Base-by-base conservation (phyloP, 2,797 vertebrate species). In the Acanthurus tractus region DNA sequence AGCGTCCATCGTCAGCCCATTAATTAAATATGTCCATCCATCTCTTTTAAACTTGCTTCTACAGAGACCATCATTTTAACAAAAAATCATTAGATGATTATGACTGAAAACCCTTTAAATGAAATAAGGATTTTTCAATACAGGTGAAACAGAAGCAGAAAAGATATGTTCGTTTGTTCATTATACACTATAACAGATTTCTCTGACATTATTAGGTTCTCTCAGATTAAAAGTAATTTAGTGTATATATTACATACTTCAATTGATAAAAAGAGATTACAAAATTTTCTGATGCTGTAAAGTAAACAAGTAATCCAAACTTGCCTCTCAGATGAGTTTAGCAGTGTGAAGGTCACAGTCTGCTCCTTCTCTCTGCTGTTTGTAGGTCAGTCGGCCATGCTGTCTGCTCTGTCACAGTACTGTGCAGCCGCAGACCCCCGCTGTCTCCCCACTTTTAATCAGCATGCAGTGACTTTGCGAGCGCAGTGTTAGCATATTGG, bases 361-460 rank as follows among this genome's bases (percentile, higher is more conserved):
- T 71, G 59, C 83, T 87, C 78, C 76, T 77, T 70, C 74, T 8
- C 71, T 84, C 81, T 54, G 74, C 76, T 69, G 82, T 93, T 93
- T 93, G 88, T 93, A 92, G 91, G 93, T 94, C 88, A 93, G 88
- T 92, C 79, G 89, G 90, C 88, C 90, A 91, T 89, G 63, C 90
- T 89, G 90, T 93, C 92, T 89, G 91, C 86, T 68, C 67, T 40
- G 59, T 84, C 85, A 81, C 81, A 57, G 68, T 62, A 36, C 58
- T 57, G 50, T 46, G 55, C 62, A 25, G 76, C 86, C 36, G 85
- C 83, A 81, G 81, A 84, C 78, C 81, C 84, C 84, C 17, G 7
- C 78, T 18, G 49, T 56, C 78, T 63, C 75, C 65, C 36, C 76
- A 2, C 62, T 25, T 50, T 48, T 52, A 63, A n/a, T 9, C 73